These are phyloP conservation scores for Caenorhabditis imperialis DNA, from an alignment of 2,888 invertebrate species.

Conservation along the genomic window DNA sequence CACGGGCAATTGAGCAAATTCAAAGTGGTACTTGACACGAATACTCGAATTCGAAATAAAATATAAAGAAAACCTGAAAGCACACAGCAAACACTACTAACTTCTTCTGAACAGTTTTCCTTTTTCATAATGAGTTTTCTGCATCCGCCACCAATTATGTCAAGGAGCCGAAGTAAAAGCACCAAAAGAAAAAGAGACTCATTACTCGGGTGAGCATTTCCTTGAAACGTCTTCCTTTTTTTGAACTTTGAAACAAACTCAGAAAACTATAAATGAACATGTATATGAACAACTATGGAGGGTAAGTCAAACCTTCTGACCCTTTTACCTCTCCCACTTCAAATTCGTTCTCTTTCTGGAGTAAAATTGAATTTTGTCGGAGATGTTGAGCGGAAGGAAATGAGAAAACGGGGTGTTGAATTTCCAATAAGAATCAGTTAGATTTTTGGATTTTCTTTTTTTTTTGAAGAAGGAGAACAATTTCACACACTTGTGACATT, in stretches of 20 bases:
- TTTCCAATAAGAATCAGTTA: not conserved
- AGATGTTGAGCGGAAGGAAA: not conserved
- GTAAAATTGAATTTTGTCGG: not conserved
- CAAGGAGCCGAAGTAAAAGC: conserved; percentile 2
- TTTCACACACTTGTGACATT: conserved; percentile 31
- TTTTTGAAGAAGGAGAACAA: not conserved
- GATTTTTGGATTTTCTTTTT: conserved; percentile 7
- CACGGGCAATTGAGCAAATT: too few relatives aligned
- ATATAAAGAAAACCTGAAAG: too few relatives aligned
- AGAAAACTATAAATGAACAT: not conserved
- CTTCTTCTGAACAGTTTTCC: too few relatives aligned
- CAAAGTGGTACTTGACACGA: too few relatives aligned
- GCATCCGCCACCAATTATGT: conserved; percentile 24
- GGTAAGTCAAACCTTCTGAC: conserved; percentile 7
- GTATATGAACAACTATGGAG: conserved; percentile 22
- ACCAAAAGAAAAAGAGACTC: conserved; percentile 28
- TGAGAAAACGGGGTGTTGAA: conserved; percentile 1
- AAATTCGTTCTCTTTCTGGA: conserved; percentile 1
- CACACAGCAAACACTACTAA: too few relatives aligned
- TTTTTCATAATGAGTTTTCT: conserved; percentile 26
- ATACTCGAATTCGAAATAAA: too few relatives aligned
- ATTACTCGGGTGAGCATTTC: conserved; percentile 32
- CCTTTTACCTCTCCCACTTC: too few relatives aligned
- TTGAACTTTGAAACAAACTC: not conserved
- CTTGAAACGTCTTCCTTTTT: not conserved